A percentile compares a stretch with the other conserved stretches of the same genome.
phyloP scores from a whole-genome alignment of 92 coral and sea anemone genomes.

The Metridium senile region DNA sequence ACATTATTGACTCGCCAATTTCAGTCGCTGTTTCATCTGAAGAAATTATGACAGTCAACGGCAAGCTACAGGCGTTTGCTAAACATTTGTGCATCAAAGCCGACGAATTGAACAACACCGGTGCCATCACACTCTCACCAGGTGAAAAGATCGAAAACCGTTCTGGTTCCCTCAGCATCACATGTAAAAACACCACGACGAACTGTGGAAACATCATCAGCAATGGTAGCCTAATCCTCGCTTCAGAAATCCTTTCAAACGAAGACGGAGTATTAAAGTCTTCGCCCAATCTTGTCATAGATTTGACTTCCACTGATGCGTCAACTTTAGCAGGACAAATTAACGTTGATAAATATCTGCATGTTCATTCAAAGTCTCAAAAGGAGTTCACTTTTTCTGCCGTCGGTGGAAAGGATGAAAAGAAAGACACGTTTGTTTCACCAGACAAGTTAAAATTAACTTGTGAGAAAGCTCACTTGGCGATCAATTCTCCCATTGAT shows the following conservation, averaged over 20 bases:
- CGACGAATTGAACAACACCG: slow-evolving; percentile 46
- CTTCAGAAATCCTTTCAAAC: slow-evolving; percentile 37
- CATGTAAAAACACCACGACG: slow-evolving; percentile 5
- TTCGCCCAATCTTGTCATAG: slow-evolving; percentile 23
- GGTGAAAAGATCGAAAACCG: background rate
- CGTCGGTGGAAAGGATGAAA: slow-evolving; percentile 52
- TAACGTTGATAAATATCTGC: slow-evolving; percentile 44
- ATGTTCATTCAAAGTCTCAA: slow-evolving; percentile 41
- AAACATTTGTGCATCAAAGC: slow-evolving; percentile 27
- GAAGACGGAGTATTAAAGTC: slow-evolving; percentile 49
- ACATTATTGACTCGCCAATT: slow-evolving; percentile 10
- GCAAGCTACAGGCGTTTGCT: slow-evolving; percentile 42
- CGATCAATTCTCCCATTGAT: slow-evolving; percentile 47
- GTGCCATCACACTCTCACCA: slow-evolving; percentile 36
- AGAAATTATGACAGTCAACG: slow-evolving; percentile 48
- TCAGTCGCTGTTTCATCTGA: slow-evolving; percentile 36
- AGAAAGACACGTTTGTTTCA: slow-evolving; percentile 28
- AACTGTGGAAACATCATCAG: slow-evolving; percentile 51
- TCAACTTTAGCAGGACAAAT: slow-evolving; percentile 50
- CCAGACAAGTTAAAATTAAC: slow-evolving; percentile 49
- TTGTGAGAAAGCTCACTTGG: slow-evolving; percentile 44
- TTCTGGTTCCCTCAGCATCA: slow-evolving; percentile 17
- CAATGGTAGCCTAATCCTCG: slow-evolving; percentile 39
- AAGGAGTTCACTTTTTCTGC: slow-evolving; percentile 47
- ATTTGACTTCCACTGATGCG: slow-evolving; percentile 32